phyloP scores from a whole-genome alignment of 2,888 invertebrate species.

The Corythucha ciliata region DNA sequence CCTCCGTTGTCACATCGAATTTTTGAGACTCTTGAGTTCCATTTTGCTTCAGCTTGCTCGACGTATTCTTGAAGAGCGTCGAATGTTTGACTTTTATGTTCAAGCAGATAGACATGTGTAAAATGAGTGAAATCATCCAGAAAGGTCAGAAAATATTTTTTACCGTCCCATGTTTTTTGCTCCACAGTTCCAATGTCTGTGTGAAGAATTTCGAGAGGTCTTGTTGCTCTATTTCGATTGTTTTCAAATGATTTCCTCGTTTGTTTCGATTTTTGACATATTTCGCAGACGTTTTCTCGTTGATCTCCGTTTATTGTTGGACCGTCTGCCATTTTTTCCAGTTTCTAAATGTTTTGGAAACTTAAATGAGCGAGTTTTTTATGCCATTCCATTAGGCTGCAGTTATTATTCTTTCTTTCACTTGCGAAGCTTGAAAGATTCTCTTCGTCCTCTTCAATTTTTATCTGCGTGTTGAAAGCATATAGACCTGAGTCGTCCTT shows the following conservation, averaged over 20 bases:
- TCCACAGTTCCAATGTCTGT: conserved; percentile 28
- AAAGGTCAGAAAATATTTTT: conserved; percentile 28
- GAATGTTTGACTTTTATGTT: conserved; percentile 28
- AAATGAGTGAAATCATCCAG: conserved; percentile 32
- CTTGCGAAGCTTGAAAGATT: no score
- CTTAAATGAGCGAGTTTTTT: background rate
- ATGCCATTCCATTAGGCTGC: background rate
- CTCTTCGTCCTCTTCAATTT: background rate
- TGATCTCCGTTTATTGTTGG: conserved; percentile 7
- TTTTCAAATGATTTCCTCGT: conserved; percentile 34
- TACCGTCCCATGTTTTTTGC: conserved; percentile 21
- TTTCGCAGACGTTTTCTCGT: conserved; percentile 31
- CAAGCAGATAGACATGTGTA: conserved; percentile 26
- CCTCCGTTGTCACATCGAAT: no score
- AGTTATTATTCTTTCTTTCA: no score
- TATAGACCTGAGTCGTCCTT: background rate
- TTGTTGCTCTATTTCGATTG: conserved; percentile 22
- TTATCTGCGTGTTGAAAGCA: background rate
- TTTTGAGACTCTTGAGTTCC: conserved; percentile 31
- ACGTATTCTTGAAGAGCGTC: conserved; percentile 32
- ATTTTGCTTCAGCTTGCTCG: conserved; percentile 30
- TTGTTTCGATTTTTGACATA: conserved; percentile 34
- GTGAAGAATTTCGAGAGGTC: conserved; percentile 27
- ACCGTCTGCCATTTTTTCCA: background rate
- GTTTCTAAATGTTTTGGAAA: background rate